Base-by-base conservation (phyloP, 2,888 invertebrate species). In the Stenurella melanura region DNA sequence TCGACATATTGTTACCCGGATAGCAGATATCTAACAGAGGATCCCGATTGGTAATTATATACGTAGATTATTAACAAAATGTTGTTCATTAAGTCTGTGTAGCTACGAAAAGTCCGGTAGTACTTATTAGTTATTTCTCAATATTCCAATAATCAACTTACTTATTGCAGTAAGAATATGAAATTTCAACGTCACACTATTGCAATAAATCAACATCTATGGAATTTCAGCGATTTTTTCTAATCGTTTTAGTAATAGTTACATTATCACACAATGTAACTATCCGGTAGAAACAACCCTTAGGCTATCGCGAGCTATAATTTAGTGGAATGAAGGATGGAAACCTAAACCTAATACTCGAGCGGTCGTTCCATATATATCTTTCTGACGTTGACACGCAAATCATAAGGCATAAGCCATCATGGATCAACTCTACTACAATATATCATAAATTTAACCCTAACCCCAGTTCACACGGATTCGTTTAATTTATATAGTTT, bases 311-410 rank as follows among this genome's bases (percentile, higher is more conserved):
- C 80, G 80, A 82, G 79, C 84, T 85, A 83, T 86, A 86, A 86
- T 85, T 86, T 85, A 78, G 80, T 79, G 78, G 73, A 56, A 67
- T 78, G 77, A 77, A 76, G 75, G 73, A 80, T 78, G 76, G 50
- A 78, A 63, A 42, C 60, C 70, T 21, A 50, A 63, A 72, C 63
- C 72, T 54, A 18, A 54, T 63, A 63, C 56, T 63, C 38, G 63
- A 50, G 21, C 72, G 63, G 63, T 68, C 82, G 75, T 76, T 74
- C 79, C 82, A 85, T 85, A 84, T 85, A 50, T 50, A 84, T 85
- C 85, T 84, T 83, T 79, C 77, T 84, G 85, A 86, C 85, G 83
- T 85, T 86, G 86, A 86, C 86, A 85, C 80, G 85, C 83, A 87
- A 87, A 87, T 86, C 84, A 86, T 82, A 84, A 82, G 82, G 84